A percentile compares a stretch with the other conserved stretches of the same genome.
phyloP scores from a whole-genome alignment of 2,797 vertebrate genomes.

The Pitangus sulphuratus region DNA sequence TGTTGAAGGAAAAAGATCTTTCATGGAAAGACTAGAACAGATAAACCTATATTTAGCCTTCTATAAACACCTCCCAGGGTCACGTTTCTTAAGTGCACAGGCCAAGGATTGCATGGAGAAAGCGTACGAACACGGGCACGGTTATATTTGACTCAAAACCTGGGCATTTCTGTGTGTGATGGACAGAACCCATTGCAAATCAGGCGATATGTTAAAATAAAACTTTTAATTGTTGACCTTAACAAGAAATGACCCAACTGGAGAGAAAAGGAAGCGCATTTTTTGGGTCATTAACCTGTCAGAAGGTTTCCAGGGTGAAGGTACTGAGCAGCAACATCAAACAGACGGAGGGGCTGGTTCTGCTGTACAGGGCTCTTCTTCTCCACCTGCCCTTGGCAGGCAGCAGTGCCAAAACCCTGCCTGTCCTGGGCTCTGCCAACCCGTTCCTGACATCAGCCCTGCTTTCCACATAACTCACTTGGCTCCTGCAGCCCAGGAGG shows the following conservation, averaged over 20 bases:
- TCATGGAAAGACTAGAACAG: constrained; percentile 64
- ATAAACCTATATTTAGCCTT: constrained; percentile 66
- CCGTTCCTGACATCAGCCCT: not conserved
- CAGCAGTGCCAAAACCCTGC: not conserved
- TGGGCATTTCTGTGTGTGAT: not conserved
- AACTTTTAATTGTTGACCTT: not conserved
- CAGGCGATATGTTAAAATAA: not conserved
- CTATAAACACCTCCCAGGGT: constrained; percentile 56
- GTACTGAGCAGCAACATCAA: not conserved
- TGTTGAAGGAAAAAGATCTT: constrained; percentile 66
- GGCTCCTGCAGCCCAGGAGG: not conserved
- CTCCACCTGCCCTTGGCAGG: constrained; percentile 29
- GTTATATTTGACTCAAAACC: not conserved
- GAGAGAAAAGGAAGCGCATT: not conserved
- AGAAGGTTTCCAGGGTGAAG: not conserved
- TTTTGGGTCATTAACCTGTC: not conserved
- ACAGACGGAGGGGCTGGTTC: not conserved
- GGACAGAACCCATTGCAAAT: not conserved
- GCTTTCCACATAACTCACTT: not conserved
- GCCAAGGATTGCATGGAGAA: not conserved
- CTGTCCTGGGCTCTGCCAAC: not conserved
- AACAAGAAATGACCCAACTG: not conserved
- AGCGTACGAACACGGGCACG: not conserved
- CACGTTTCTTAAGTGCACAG: constrained; percentile 35
- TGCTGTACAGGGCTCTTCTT: not conserved